Evolutionary conservation across 2,113 vertebrate genomes (phyloP).

Genomic region (Lates calcarifer): DNA sequence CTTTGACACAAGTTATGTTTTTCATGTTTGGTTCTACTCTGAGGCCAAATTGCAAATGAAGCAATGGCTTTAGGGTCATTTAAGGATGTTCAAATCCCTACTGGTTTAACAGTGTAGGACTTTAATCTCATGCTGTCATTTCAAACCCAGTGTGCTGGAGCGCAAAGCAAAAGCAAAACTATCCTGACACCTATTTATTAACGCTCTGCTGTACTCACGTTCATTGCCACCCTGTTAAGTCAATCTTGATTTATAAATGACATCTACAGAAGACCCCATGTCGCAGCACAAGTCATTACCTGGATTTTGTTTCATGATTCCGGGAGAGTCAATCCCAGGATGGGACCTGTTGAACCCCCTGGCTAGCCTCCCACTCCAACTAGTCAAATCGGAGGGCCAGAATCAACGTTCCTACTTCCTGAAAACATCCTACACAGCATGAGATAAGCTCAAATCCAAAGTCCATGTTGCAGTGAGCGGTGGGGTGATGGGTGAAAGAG

Average conservation of each 20-base stretch:
- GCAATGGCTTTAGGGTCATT: neutral
- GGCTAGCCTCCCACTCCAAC: conserved; percentile 40
- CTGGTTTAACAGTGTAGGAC: neutral
- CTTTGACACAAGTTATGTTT: neutral
- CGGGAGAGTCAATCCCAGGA: conserved; percentile 35
- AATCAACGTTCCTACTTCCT: conserved; percentile 48
- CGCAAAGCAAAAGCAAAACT: neutral
- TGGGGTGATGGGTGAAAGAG: neutral
- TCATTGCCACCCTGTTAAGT: neutral
- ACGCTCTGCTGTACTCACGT: neutral
- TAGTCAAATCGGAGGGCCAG: conserved; percentile 38
- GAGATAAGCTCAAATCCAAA: conserved; percentile 52
- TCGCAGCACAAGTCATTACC: conserved; percentile 62
- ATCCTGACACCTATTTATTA: neutral
- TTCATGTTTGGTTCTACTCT: neutral
- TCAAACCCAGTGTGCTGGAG: neutral
- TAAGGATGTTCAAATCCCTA: neutral
- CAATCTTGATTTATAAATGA: neutral
- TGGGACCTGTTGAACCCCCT: conserved; percentile 49
- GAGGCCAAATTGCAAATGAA: neutral
- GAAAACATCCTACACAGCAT: conserved; percentile 52
- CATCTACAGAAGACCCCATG: neutral
- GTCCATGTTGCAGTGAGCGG: conserved; percentile 51
- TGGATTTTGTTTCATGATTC: conserved; percentile 70
- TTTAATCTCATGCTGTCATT: neutral